Evolutionary conservation across 1,140 invertebrate genomes (phyloP), one percentile per base, ranked within the genome.

Genomic region (Drosophila sproati): DNA sequence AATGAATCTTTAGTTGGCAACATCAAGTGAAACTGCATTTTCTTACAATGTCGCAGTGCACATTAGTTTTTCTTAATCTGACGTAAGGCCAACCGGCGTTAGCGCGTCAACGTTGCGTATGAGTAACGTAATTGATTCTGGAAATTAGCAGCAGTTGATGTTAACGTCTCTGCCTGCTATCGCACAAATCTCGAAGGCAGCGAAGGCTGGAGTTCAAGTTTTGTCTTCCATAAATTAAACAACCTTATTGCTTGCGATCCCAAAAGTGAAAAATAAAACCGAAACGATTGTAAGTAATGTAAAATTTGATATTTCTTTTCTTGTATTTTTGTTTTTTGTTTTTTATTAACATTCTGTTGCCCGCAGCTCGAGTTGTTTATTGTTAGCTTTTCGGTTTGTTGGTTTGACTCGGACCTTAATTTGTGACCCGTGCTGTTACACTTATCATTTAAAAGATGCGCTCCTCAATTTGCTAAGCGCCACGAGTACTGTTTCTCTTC

Each of bases 21-120:
- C 85, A 88, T 76, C 85, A 89, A 89, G 85, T 88, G 85, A 66
- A 88, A 88, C 85, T 75, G 85, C 85, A 88, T 88, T 88, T 88
- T 88, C 83, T 88, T 88, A 82, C 83, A 83, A 89, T 89, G 85
- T 83, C 85, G 83, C 73, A 56, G 12, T 37, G 62, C 60, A 63
- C 74, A 74, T 87, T 87, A 85, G 81, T 71, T 87, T 86, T 81
- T 79, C 82, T 79, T 72, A 59, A 69, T 77, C 61, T 67, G 68
- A 71, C 66, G 76, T 87, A 73, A 87, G 83, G 79, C 83, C 51
- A 82, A 76, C 70, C 61, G 74, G 37, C 61, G 29, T 43, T 31
- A 55, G 35, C 35, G 39, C 73, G 60, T 48, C 62, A 67, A 79
- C 73, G 51, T 52, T 68, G 83, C 82, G 85, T 69, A 88, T 88